Base-by-base conservation (phyloP, 1,140 invertebrate genomes). In the Drosophila azteca region DNA sequence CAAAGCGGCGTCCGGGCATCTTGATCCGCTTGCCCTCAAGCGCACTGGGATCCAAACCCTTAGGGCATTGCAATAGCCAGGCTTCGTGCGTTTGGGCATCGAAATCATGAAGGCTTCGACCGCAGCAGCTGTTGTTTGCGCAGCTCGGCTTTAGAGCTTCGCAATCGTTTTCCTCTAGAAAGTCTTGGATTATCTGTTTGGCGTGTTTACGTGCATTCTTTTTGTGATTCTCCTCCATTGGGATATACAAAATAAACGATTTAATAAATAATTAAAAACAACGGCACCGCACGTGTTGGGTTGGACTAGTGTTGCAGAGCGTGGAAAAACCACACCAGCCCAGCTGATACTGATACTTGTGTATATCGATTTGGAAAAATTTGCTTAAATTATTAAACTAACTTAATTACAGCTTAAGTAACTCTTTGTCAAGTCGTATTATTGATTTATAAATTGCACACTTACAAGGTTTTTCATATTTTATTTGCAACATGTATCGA, bases 31-130 rank as follows among this genome's bases (percentile, higher is more conserved):
- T 78, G 13, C 44, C 53, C 0, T 2, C 31, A 17, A 87, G 11
- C 1, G 26, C 13, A 9, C 8, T 48, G 15, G 49, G 43, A 22
- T 82, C 55, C 39, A 71, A 48, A 5, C 64, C 61, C 48, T 60
- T 82, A 22, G 82, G 75, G 8, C 83, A 88, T 43, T 87, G 78
- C 48, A 87, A 6, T 6, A 85, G 13, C 82, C 82, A 85, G n/a
- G 60, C 82, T 1, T 85, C 82, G n/a, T 85, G 66, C 6, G 60
- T 51, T 0, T 63, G 67, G 1, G 17, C 20, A 45, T 85, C 63
- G 22, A 79, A 87, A 0, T 58, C 3, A 0, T 66, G 39, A 2
- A 85, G 8, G 4, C 20, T 35, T 3, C 26, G 9, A 15, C 55
- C 53, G 24, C 62, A 76, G 3, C 72, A 74, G 0, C 1, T 26